Conservation (phyloP, 2,797 vertebrate genomes). For the Hyperoplus lanceolatus region DNA sequence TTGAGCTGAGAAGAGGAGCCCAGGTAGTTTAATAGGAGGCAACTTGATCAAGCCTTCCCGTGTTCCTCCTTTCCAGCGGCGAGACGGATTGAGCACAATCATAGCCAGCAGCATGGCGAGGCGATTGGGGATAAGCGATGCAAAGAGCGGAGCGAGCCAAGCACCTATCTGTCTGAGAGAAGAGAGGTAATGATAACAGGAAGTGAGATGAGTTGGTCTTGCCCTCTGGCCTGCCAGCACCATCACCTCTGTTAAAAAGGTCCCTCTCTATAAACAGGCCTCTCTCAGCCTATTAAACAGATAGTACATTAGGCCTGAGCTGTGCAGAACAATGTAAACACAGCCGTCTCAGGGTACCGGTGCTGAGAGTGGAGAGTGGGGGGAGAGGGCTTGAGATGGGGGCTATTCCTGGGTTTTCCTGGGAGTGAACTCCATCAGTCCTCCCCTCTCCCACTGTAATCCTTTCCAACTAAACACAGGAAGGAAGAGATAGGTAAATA, state of each 20-base stretch:
- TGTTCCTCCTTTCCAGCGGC: slow-evolving; percentile 39
- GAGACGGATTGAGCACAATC: slow-evolving; percentile 53
- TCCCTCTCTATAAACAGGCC: slow-evolving; percentile 79
- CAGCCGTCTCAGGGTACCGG: slow-evolving; percentile 72
- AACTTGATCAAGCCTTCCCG: slow-evolving; percentile 55
- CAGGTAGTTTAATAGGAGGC: slow-evolving; percentile 58
- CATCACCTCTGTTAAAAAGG: slow-evolving; percentile 79
- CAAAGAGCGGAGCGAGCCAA: slow-evolving; percentile 54
- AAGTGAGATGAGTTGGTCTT: slow-evolving; percentile 77
- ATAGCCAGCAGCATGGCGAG: slow-evolving; percentile 45
- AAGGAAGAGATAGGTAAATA: slow-evolving; percentile 85
- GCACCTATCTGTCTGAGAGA: slow-evolving; percentile 71
- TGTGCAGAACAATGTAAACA: slow-evolving; percentile 79
- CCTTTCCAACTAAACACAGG: slow-evolving; percentile 84
- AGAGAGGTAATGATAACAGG: slow-evolving; percentile 80
- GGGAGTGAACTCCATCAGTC: slow-evolving; percentile 74
- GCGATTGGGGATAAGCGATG: slow-evolving; percentile 68
- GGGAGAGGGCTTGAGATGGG: slow-evolving; percentile 15
- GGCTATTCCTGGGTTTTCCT: slow-evolving; percentile 77
- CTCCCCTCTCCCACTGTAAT: slow-evolving; percentile 72
- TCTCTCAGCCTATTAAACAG: slow-evolving; percentile 83
- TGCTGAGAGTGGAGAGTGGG: not conserved
- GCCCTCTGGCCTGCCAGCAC: slow-evolving; percentile 74
- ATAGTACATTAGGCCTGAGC: slow-evolving; percentile 80
- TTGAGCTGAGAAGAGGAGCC: slow-evolving; percentile 53